Evolutionary conservation across 2,797 vertebrate genomes (phyloP).

Genomic region (Chiloscyllium punctatum): DNA sequence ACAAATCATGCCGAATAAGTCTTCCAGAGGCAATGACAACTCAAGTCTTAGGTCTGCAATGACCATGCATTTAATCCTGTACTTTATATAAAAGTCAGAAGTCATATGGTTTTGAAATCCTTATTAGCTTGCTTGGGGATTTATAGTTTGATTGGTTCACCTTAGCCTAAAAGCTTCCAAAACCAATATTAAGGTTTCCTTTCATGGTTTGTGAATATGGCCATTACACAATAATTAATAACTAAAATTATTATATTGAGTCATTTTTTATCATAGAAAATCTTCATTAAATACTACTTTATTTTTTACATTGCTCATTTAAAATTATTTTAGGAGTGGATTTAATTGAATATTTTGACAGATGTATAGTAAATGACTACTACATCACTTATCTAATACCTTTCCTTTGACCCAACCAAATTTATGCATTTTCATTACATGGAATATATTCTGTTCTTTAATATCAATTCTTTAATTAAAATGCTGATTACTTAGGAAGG

Average conservation of each 20-base stretch:
- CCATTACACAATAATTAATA: not conserved
- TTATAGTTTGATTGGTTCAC: not conserved
- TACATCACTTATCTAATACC: not conserved
- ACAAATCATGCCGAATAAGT: not conserved
- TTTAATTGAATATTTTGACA: slow-evolving; percentile 16
- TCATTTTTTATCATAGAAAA: not conserved
- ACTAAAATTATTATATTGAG: not conserved
- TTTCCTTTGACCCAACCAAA: not conserved
- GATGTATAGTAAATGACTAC: not conserved
- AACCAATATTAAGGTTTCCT: not conserved
- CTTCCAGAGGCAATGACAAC: not conserved
- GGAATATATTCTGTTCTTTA: not conserved
- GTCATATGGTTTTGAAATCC: not conserved
- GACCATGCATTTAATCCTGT: not conserved
- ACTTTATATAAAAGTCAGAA: not conserved
- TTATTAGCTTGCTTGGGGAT: not conserved
- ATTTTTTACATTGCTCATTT: slow-evolving; percentile 10
- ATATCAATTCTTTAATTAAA: not conserved
- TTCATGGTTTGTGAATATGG: not conserved
- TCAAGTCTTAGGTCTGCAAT: not conserved
- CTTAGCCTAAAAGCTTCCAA: not conserved
- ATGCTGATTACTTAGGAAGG: not conserved
- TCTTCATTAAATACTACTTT: not conserved
- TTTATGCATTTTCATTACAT: not conserved
- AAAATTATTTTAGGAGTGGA: not conserved